Conservation (phyloP, 2,888 invertebrate genomes). For the Nipponacmea schrenckii region DNA sequence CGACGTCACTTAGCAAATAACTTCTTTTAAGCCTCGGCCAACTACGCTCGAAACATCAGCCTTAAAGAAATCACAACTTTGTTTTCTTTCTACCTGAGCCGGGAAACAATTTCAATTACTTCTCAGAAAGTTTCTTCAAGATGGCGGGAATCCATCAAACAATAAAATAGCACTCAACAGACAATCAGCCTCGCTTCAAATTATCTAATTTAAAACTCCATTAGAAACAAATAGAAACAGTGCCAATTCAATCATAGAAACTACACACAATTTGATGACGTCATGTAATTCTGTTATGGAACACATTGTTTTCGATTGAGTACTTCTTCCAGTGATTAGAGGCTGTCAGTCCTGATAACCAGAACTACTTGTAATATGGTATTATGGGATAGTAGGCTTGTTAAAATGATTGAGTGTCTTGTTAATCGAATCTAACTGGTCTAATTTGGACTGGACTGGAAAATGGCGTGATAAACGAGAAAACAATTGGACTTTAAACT, state of each 20-base stretch:
- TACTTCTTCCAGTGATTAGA: slow-evolving; percentile 2
- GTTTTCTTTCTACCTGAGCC: too few relatives aligned
- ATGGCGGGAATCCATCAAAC: too few relatives aligned
- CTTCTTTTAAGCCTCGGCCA: too few relatives aligned
- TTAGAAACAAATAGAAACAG: not conserved
- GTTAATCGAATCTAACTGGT: not conserved
- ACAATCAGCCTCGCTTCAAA: not conserved
- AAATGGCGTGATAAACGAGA: not conserved
- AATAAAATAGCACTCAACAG: too few relatives aligned
- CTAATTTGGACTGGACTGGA: slow-evolving; percentile 4
- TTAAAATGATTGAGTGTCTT: not conserved
- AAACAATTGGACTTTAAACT: not conserved
- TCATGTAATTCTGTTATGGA: not conserved
- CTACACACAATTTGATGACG: not conserved
- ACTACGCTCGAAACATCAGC: too few relatives aligned
- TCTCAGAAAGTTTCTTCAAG: too few relatives aligned
- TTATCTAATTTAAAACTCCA: not conserved
- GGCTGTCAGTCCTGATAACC: not conserved
- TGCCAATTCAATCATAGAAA: not conserved
- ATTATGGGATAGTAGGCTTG: not conserved
- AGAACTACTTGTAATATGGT: not conserved
- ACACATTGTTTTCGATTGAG: slow-evolving; percentile 4
- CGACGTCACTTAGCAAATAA: too few relatives aligned
- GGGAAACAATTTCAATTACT: too few relatives aligned
- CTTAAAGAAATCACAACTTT: too few relatives aligned